phyloP scores from a whole-genome alignment of 2,113 vertebrate genomes.

The Elephantulus edwardii region DNA sequence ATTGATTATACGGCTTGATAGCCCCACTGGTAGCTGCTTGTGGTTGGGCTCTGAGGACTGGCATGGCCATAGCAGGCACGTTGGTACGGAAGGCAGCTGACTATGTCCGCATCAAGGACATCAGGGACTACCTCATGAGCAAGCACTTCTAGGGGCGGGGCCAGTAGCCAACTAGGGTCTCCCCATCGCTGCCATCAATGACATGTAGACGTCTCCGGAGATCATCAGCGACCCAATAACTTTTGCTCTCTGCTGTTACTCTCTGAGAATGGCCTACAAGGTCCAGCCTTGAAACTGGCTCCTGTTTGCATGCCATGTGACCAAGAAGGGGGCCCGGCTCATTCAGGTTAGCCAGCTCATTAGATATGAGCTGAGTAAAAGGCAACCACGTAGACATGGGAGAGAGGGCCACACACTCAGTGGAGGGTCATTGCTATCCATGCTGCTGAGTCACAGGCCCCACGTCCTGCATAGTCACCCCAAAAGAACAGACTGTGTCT shows the following conservation, averaged over 20 bases:
- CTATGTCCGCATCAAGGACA: no score
- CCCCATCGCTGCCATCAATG: slow-evolving; percentile 94
- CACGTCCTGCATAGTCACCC: not conserved
- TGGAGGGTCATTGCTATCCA: slow-evolving; percentile 58
- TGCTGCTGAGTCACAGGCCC: slow-evolving; percentile 62
- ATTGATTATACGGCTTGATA: no score
- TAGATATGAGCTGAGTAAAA: slow-evolving; percentile 86
- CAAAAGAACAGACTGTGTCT: not conserved
- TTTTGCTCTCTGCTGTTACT: slow-evolving; percentile 97
- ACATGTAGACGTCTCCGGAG: slow-evolving; percentile 99
- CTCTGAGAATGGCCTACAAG: slow-evolving; percentile 97
- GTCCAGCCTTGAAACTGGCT: slow-evolving; percentile 99
- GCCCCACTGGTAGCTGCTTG: no score
- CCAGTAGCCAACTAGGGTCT: slow-evolving; percentile 99
- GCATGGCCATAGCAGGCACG: no score
- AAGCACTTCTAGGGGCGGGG: slow-evolving; percentile 99
- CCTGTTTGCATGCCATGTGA: slow-evolving; percentile 95
- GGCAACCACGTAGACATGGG: slow-evolving; percentile 5
- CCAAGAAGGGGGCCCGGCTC: slow-evolving; percentile 95
- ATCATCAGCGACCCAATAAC: slow-evolving; percentile 99
- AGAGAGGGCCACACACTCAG: slow-evolving; percentile 45
- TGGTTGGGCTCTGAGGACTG: no score
- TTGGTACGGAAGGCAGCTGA: no score
- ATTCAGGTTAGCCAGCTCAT: slow-evolving; percentile 93
- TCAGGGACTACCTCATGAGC: no score